Percentiles rank a stretch among this genome's conserved stretches.
phyloP scores from a whole-genome alignment of 2,888 invertebrate genomes.

The Agrotis segetum region DNA sequence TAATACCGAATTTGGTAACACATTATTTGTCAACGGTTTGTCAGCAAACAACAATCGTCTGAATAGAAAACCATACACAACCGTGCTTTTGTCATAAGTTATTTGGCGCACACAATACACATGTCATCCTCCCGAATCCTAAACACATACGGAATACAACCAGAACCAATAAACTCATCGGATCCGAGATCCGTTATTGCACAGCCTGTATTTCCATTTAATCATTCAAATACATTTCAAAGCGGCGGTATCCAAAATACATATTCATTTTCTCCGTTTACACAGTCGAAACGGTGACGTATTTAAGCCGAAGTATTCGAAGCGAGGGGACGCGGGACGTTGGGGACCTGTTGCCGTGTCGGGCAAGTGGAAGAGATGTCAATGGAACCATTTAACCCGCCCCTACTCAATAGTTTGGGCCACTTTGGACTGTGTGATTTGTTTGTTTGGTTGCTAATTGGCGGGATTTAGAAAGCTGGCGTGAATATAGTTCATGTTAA shows the following conservation, averaged over 20 bases:
- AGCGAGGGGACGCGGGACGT: slow-evolving; percentile 50
- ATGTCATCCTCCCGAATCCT: background rate
- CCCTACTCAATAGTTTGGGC: slow-evolving; percentile 56
- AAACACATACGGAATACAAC: slow-evolving; percentile 19
- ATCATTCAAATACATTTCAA: slow-evolving; percentile 57
- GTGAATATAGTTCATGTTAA: background rate
- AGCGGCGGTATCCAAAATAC: slow-evolving; percentile 59
- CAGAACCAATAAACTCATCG: slow-evolving; percentile 36
- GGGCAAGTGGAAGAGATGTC: slow-evolving; percentile 51
- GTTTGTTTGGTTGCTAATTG: slow-evolving; percentile 45
- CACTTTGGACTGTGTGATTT: slow-evolving; percentile 38
- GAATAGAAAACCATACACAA: background rate
- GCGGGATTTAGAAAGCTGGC: background rate
- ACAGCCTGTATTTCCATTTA: slow-evolving; percentile 44
- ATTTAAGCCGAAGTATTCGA: slow-evolving; percentile 54
- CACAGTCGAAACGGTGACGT: slow-evolving; percentile 48
- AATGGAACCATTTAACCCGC: slow-evolving; percentile 55
- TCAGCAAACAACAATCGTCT: background rate
- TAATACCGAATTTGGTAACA: background rate
- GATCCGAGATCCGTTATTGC: slow-evolving; percentile 28
- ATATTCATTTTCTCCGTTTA: slow-evolving; percentile 60
- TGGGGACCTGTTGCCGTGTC: slow-evolving; percentile 59
- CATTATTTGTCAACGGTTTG: background rate
- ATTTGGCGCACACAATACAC: slow-evolving; percentile 2
- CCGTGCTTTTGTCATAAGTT: background rate